Percentiles rank a stretch among this genome's conserved stretches.
phyloP scores from a whole-genome alignment of 2,797 vertebrate genomes.

The Pogoniulus pusillus region DNA sequence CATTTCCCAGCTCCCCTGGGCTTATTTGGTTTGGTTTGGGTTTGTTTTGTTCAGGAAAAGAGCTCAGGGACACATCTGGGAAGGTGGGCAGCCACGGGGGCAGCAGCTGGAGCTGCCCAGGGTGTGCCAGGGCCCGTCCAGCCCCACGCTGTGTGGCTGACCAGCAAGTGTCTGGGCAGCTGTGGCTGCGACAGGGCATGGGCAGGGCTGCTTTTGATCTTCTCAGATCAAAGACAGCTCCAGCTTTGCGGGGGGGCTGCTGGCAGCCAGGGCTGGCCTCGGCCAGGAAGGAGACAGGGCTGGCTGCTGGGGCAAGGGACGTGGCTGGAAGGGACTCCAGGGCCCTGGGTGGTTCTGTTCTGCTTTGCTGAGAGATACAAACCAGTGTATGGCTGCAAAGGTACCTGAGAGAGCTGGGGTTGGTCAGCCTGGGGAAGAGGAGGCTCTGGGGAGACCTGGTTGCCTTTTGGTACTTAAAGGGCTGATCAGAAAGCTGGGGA shows the following conservation, averaged over 20 bases:
- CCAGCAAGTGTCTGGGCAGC: accelerated
- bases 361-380: not conserved
- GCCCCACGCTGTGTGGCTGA: not conserved
- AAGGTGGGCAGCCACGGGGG: accelerated
- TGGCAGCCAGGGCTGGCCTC: not conserved
- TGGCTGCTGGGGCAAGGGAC: not conserved
- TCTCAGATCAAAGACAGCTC: not conserved
- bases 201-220: not conserved
- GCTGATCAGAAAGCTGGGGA: not conserved
- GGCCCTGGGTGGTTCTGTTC: accelerated
- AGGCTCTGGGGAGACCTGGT: not conserved
- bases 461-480: not conserved
- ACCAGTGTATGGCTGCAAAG: not conserved
- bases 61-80: not conserved
- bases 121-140: accelerated
- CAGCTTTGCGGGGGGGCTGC: not conserved
- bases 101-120: not conserved
- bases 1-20: accelerated
- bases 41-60: not conserved
- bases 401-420: not conserved
- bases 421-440: not conserved
- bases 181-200: accelerated
- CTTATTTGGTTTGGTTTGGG: accelerated
- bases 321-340: not conserved
- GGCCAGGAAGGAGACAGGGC: not conserved